phyloP scores from a whole-genome alignment of 2,113 vertebrate species.

The Mohoua ochrocephala region DNA sequence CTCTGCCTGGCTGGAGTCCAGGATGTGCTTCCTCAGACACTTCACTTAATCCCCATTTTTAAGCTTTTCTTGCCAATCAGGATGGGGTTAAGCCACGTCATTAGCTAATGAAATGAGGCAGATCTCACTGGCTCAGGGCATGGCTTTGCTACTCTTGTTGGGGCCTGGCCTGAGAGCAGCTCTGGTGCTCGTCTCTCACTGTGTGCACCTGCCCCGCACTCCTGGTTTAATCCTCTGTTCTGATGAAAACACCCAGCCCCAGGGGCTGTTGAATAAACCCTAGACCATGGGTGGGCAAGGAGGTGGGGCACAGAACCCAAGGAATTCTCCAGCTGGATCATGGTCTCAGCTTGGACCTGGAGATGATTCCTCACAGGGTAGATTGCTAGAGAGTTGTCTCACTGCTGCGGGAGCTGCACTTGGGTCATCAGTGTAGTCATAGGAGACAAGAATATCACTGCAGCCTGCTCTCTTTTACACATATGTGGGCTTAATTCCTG shows the following conservation, averaged over 20 bases:
- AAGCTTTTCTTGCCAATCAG: background rate
- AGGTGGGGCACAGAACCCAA: background rate
- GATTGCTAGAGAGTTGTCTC: background rate
- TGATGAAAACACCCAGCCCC: background rate
- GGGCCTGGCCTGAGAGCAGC: background rate
- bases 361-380: background rate
- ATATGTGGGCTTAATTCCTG: background rate
- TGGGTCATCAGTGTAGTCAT: accelerated
- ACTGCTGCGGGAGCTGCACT: background rate
- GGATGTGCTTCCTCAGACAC: background rate
- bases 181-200: background rate
- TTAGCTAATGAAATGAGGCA: background rate
- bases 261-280: background rate
- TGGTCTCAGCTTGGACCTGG: background rate
- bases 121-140: background rate
- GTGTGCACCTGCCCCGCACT: background rate
- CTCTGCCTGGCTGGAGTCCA: background rate
- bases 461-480: background rate
- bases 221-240: background rate
- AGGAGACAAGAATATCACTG: background rate
- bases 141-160: background rate
- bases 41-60: background rate
- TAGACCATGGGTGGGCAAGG: background rate
- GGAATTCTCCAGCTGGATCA: background rate
- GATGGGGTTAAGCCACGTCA: background rate